Evolutionary conservation across 2,888 invertebrate species (phyloP), one percentile per base, ranked within the genome.

Genomic region (Escarpia spicata): DNA sequence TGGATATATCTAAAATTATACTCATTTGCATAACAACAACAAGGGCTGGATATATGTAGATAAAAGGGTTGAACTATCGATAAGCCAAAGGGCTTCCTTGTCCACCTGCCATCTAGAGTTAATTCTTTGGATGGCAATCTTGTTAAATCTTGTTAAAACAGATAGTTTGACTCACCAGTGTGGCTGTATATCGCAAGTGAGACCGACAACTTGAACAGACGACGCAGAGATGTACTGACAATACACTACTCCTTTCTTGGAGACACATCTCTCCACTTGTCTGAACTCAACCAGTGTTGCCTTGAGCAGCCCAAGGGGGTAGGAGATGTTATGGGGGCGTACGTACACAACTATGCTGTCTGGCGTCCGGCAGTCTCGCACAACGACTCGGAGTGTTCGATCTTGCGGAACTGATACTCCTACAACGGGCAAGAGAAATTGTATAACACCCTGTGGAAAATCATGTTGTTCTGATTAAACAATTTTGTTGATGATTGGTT

Each of bases 201-300:
- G 75, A 90, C 92, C 92, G 26, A 94, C 60, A 3, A 94, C 91
- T 19, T 92, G 92, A 0, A 94, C 91, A 90, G 94, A 93, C 3
- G 95, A 95, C 2, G 94, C 91, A 45, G 94, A 93, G 45, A 94
- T 93, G 92, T 93, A 94, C 93, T 94, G 94, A 92, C 94, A 94
- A 93, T 95, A 95, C 19, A 95, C 93, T 26, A 94, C 93, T 9
- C 94, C 94, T 10, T 93, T 92, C 89, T 93, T 93, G 0, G 95
- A 94, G 10, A 94, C 93, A 60, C 92, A 93, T 92, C 95, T 94
- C 92, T 94, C 94, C 10, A 95, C 89, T 6, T 92, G 92, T 15
- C 92, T 91, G 60, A 95, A 94, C 75, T 92, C 91, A 0, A 95
- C 94, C 44, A 93, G 91, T 58, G 93, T 92, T 43, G 95, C 94